Conservation (phyloP, 2,113 vertebrate genomes). For the Centropristis striata region DNA sequence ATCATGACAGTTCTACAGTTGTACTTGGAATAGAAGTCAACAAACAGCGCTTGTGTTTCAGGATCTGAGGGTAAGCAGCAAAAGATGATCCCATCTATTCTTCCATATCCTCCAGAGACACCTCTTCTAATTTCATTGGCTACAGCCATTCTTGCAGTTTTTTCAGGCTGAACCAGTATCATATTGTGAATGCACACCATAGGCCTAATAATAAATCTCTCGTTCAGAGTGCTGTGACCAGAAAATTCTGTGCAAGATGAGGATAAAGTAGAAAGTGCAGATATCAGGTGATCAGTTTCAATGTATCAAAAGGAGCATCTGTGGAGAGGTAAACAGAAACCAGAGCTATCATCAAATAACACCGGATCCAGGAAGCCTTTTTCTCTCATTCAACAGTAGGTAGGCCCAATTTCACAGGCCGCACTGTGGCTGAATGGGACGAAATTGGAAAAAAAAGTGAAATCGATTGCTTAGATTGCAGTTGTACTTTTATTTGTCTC, state of each 20-base stretch:
- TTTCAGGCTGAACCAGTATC: conserved; percentile 15
- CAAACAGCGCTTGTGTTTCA: background rate
- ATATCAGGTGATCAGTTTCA: conserved; percentile 80
- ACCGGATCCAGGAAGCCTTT: conserved; percentile 79
- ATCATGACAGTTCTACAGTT: conserved; percentile 12
- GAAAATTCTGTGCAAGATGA: conserved; percentile 42
- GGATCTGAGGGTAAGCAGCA: conserved; percentile 11
- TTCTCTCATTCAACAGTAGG: conserved; percentile 85
- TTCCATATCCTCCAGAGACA: conserved; percentile 14
- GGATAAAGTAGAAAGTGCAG: conserved; percentile 59
- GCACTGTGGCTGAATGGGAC: conserved; percentile 80
- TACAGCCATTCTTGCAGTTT: conserved; percentile 27
- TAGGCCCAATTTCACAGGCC: conserved; percentile 92
- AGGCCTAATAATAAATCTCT: conserved; percentile 43
- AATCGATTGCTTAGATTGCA: conserved; percentile 91
- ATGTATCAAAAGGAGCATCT: conserved; percentile 74
- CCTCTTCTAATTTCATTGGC: conserved; percentile 40
- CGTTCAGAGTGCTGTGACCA: conserved; percentile 66
- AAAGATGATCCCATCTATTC: conserved; percentile 35
- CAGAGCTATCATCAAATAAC: conserved; percentile 82
- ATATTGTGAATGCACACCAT: conserved; percentile 48
- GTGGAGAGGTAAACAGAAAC: conserved; percentile 83
- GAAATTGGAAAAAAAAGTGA: conserved; percentile 91
- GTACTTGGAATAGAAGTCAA: conserved; percentile 10
- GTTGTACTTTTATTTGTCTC: conserved; percentile 90